Evolutionary conservation across 2,113 vertebrate species (phyloP), one percentile per base, ranked within the genome.

Genomic region (Nannobrachium achirus): DNA sequence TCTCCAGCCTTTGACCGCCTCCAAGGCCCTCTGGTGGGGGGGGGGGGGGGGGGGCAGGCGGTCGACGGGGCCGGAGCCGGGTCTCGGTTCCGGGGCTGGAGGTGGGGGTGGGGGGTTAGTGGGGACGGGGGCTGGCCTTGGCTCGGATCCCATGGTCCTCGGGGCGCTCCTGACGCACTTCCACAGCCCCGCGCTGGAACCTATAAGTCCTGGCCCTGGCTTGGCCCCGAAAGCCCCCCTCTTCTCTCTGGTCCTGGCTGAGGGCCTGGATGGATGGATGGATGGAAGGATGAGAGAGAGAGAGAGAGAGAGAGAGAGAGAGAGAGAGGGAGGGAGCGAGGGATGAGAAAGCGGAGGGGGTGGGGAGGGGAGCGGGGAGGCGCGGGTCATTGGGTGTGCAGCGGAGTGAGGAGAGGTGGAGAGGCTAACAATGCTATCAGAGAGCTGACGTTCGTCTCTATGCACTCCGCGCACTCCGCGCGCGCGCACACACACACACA

Each of bases 361-460:
- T 10, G 50, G 74, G 46, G 19, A 38, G 15, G 63, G 45, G 57
- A 18, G 63, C 60, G 60, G 72, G 63, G 82, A 82, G 80, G 78
- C 81, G 78, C 69, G 81, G 56, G 67, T 73, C 25, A 78, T 82
- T 73, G 82, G 69, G 61, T 89, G 89, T 89, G 84, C 88, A 90
- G 77, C 49, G 88, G 85, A 90, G 89, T 89, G 89, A 87, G 79
- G 76, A 90, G 88, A 85, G 88, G 80, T 82, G 84, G 76, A 84
- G 84, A 89, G 76, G 86, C 84, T 88, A 89, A 91, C 89, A 91
- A 91, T 90, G 83, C 89, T 90, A 91, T 91, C 89, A 84, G 83
- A 88, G 84, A 52, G 80, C 81, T 83, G 80, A 85, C 86, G 79
- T 82, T 76, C 68, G n/a, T 71, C 83, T 80, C 80, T 81, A 57